Evolutionary conservation across 2,888 invertebrate genomes (phyloP), one percentile per base, ranked within the genome.

Genomic region (Tanytarsus gracilentus): DNA sequence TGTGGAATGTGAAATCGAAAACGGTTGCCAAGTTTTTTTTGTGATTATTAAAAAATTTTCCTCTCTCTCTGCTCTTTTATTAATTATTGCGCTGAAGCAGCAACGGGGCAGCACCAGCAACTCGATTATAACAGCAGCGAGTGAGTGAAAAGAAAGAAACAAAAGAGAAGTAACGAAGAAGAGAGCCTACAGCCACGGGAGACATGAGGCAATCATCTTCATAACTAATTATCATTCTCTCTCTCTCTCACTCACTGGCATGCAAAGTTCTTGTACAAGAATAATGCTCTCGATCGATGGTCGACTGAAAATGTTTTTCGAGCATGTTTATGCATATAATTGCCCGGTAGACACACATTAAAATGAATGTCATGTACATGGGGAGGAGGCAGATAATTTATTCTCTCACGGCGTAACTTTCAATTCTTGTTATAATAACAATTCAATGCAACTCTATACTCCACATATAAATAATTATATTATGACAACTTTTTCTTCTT

Each of bases 271-370:
- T n/a, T n/a, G n/a, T n/a, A n/a, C 44, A 18, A 44, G 44, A 11
- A 44, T 8, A 18, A 18, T 44, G 44, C 36, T 14, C 36, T 23
- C 40, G 14, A 9, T 40, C 16, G 25, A 16, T 23, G 21, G 29
- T 58, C 27, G 58, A 58, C 21, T 18, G 39, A 39, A 29, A 58
- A 48, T 48, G 26, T 44, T 55, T 36, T 36, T 36, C 36, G 39
- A 55, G 26, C 58, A 58, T 58, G 58, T 44, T 48, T 58, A 40
- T 58, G 58, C 58, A 58, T 58, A 29, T 58, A 58, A 58, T 58
- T 40, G 49, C 40, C 58, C 58, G 39, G 58, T 58, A 58, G 58
- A 58, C 48, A 58, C 58, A 58, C 48, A 58, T 58, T 58, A 58
- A 58, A 58, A 39, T 58, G 58, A 48, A 58, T 58, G 48, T 58